Evolutionary conservation across 2,113 vertebrate genomes (phyloP).

Genomic region (Brachyhypopomus gauderio): DNA sequence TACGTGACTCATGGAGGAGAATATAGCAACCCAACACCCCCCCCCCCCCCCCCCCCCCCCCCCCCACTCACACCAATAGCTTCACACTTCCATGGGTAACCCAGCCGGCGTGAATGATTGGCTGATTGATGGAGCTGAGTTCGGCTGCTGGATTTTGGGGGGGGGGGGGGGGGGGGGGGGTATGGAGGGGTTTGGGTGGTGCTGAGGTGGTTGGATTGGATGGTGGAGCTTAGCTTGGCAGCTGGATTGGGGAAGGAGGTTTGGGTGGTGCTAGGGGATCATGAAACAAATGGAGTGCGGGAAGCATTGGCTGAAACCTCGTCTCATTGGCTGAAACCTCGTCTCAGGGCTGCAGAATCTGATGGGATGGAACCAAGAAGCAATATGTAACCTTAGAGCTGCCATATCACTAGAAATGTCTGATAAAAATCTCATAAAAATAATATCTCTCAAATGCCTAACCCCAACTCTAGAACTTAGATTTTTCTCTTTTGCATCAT

Average conservation of each 20-base stretch:
- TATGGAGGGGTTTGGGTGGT: not conserved
- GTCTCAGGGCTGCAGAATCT: not conserved
- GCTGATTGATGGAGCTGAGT: not conserved
- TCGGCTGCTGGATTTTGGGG: not conserved
- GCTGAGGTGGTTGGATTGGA: not conserved
- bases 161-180: not conserved
- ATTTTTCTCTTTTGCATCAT: not conserved
- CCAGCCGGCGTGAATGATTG: conserved; percentile 34
- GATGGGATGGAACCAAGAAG: not conserved
- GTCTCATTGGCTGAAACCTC: not conserved
- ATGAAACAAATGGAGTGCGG: not conserved
- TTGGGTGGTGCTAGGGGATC: not conserved
- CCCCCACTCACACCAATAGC: no score
- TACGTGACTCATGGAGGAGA: conserved; percentile 43
- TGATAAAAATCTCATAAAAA: not conserved
- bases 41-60: conserved; percentile 1
- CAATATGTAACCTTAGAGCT: not conserved
- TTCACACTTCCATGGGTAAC: conserved; percentile 55
- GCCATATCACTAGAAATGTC: not conserved
- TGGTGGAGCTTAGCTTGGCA: not conserved
- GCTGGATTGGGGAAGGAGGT: not conserved
- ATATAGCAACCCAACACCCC: conserved; percentile 20
- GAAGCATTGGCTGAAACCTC: not conserved
- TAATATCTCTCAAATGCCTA: no score
- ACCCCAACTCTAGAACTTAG: not conserved